Percentiles rank a stretch among this genome's conserved stretches.
Evolutionary conservation across 2,797 vertebrate species (phyloP).

Genomic region (Coregonus ussuriensis): DNA sequence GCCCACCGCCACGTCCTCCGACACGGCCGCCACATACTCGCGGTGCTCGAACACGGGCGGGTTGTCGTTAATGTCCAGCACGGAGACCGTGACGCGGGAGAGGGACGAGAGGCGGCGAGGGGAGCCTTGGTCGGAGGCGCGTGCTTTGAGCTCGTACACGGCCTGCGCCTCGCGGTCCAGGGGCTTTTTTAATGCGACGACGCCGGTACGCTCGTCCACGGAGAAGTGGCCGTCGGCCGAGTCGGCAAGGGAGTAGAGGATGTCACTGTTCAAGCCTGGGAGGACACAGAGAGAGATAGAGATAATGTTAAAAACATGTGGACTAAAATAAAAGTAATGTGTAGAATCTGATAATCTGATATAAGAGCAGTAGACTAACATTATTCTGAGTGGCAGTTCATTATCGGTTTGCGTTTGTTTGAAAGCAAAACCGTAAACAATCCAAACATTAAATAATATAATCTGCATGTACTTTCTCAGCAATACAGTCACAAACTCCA

Average conservation of each 20-base stretch:
- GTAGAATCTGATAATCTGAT: not conserved
- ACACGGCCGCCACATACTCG: slow-evolving; percentile 85
- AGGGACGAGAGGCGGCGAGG: slow-evolving; percentile 81
- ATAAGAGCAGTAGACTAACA: not conserved
- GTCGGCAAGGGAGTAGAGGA: slow-evolving; percentile 84
- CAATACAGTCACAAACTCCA: too few species aligned
- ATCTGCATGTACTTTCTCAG: not conserved
- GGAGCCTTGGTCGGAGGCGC: slow-evolving; percentile 86
- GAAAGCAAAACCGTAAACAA: not conserved
- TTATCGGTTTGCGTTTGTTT: not conserved
- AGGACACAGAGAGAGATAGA: not conserved
- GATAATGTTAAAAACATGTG: not conserved
- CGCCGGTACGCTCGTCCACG: slow-evolving; percentile 86
- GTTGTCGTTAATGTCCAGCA: slow-evolving; percentile 98
- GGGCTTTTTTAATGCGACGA: slow-evolving; percentile 83
- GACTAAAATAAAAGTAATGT: not conserved
- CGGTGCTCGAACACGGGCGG: slow-evolving; percentile 94
- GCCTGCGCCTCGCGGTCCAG: slow-evolving; percentile 89
- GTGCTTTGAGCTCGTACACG: slow-evolving; percentile 82
- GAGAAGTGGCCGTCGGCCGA: slow-evolving; percentile 91
- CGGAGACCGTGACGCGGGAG: slow-evolving; percentile 82
- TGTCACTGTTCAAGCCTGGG: slow-evolving; percentile 85
- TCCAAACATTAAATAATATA: not conserved
- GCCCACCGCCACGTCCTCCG: slow-evolving; percentile 84
- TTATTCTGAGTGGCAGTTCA: not conserved